phyloP scores from a whole-genome alignment of 2,888 invertebrate species.

The Leucania comma region DNA sequence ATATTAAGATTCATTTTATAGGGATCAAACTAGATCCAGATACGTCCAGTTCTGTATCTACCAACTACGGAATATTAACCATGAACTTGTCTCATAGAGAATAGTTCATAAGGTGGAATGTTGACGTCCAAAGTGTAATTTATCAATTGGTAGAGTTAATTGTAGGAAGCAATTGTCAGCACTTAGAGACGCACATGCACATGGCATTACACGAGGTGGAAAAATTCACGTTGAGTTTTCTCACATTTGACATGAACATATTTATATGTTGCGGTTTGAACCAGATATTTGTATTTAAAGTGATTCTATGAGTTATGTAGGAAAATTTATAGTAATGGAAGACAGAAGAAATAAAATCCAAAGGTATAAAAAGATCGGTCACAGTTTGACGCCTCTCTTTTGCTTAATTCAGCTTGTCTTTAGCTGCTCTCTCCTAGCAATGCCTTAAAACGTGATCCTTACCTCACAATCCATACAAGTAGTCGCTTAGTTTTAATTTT shows the following conservation, averaged over 20 bases:
- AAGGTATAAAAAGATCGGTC: no score
- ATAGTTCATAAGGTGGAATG: slow-evolving; percentile 34
- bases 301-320: no score
- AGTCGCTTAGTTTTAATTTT: no score
- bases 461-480: no score
- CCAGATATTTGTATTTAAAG: background rate
- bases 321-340: no score
- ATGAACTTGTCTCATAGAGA: slow-evolving; percentile 54
- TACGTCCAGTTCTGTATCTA: background rate
- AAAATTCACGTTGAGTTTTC: slow-evolving; percentile 4
- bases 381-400: no score
- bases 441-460: no score
- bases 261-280: background rate
- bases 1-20: background rate
- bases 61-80: slow-evolving; percentile 26
- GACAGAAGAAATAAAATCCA: no score
- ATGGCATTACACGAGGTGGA: slow-evolving; percentile 36
- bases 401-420: no score
- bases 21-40: background rate
- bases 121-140: slow-evolving; percentile 58
- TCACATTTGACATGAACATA: background rate
- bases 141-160: slow-evolving; percentile 53
- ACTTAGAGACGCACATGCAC: slow-evolving; percentile 41
- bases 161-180: slow-evolving; percentile 56
- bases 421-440: no score